These are phyloP conservation scores for Bagarius yarrelli DNA, from an alignment of 2,113 vertebrate genomes.

Conservation along the genomic window DNA sequence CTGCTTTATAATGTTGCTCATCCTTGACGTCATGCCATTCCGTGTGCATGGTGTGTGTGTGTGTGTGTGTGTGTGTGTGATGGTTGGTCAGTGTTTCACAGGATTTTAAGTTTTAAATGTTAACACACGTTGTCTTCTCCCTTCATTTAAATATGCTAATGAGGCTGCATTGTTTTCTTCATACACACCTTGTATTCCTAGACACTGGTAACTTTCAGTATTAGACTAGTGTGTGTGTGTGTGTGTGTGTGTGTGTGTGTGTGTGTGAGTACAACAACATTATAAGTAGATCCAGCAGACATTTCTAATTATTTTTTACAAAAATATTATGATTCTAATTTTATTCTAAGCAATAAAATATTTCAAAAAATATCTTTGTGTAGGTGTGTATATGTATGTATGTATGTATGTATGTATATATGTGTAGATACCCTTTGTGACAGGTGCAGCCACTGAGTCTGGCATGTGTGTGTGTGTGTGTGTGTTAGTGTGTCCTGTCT, in stretches of 20 bases:
- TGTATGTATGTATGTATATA: neutral
- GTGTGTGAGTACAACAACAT: slow-evolving; percentile 47
- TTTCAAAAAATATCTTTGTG: neutral
- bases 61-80: slow-evolving; percentile 15
- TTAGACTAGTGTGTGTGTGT: neutral
- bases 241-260: neutral
- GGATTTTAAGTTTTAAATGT: slow-evolving; percentile 25
- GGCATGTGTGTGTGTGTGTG: slow-evolving; percentile 47
- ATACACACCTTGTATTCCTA: slow-evolving; percentile 65
- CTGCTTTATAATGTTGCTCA: slow-evolving; percentile 66
- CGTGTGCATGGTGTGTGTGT: slow-evolving; percentile 41
- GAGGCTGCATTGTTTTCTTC: slow-evolving; percentile 66
- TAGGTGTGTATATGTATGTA: neutral
- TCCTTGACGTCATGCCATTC: slow-evolving; percentile 55
- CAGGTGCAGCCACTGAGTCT: slow-evolving; percentile 48
- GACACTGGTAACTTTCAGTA: slow-evolving; percentile 23
- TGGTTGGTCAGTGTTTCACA: neutral
- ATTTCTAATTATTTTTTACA: neutral
- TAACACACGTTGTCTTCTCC: slow-evolving; percentile 48
- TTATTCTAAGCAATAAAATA: neutral
- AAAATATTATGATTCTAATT: neutral
- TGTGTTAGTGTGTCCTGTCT: slow-evolving; percentile 20
- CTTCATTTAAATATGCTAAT: slow-evolving; percentile 71
- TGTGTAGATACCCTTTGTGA: neutral
- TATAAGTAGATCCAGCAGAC: no score